phyloP scores from a whole-genome alignment of 2,888 invertebrate genomes.

The Palloptera scutellata region DNA sequence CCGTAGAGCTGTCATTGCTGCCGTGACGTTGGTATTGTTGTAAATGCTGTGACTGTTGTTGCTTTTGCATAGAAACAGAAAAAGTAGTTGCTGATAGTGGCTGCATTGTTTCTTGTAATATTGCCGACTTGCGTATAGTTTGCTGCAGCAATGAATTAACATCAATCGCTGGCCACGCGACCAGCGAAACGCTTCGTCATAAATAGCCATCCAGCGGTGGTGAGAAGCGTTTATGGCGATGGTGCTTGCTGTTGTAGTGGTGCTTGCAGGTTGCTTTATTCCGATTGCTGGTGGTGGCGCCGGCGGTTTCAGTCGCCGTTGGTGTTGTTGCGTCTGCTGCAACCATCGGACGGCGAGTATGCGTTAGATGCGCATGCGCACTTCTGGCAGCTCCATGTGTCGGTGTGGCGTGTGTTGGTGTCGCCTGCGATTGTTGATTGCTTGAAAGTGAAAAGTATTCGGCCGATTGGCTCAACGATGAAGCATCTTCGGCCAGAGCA shows the following conservation, averaged over 20 bases:
- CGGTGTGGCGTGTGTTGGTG: conserved; percentile 29
- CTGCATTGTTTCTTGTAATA: conserved; percentile 54
- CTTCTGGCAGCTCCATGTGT: neutral
- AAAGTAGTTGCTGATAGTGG: conserved; percentile 30
- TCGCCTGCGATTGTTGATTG: conserved; percentile 44
- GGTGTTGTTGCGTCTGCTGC: neutral
- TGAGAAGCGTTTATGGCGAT: conserved; percentile 53
- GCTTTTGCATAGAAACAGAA: conserved; percentile 15
- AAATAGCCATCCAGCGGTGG: conserved; percentile 58
- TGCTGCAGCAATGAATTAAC: conserved; percentile 63
- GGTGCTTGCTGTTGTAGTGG: conserved; percentile 53
- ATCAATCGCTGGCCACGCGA: conserved; percentile 65
- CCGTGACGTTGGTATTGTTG: conserved; percentile 39
- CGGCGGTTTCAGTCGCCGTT: neutral
- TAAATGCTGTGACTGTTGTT: conserved; percentile 24
- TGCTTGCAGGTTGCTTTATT: conserved; percentile 45
- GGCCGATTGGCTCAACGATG: conserved; percentile 59
- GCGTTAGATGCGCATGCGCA: neutral
- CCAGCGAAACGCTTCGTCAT: conserved; percentile 66
- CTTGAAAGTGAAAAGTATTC: conserved; percentile 59
- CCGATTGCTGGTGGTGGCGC: conserved; percentile 10
- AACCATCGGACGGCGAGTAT: neutral
- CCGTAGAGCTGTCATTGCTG: conserved; percentile 61
- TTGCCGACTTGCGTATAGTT: conserved; percentile 60
- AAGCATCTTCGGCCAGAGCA: conserved; percentile 51